Evolutionary conservation across 2,113 vertebrate species (phyloP), one percentile per base, ranked within the genome.

Genomic region (Myocastor coypus): DNA sequence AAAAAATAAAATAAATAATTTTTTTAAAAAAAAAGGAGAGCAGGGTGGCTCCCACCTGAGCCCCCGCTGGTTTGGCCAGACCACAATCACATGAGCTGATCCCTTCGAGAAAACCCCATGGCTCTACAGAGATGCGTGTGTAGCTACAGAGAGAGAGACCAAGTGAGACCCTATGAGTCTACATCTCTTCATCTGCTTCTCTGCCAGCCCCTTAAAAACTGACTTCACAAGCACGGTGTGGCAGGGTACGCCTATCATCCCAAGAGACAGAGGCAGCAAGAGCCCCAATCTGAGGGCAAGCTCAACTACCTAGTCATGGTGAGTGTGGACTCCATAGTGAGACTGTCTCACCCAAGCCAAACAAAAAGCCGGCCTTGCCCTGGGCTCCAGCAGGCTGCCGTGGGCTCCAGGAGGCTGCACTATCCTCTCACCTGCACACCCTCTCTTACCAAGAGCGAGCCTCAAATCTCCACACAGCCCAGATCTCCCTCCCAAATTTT

Each of bases 381-480:
- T n/a, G n/a, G n/a, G n/a, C n/a, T n/a, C n/a, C n/a, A n/a, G n/a
- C n/a, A n/a, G n/a, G n/a, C 59, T 90, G 37, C 81, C 46, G 42
- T 17, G 32, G 7, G 40, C 13, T 61, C 5, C 20, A 32, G 10
- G 7, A 37, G 37, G 61, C 37, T 14, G 1, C 30, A 32, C 28
- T 16, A 0, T 12, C 52, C 57, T 4, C 22, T 46, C 22, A 7
- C 16, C 66, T 24, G 24, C 16, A 61, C 16, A 4, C 24, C 61
- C 83, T 32, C n/a, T 64, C n/a, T n/a, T 19, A 1, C 0, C 26
- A 42, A 46, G 5, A 3, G 24, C 0, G 55, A 37, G n/a, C 22
- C 57, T 57, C n/a, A 16, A 57, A 46, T 55, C 12, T 82, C 34
- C 17, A 12, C 8, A 0, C 11, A n/a, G 20, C 24, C 30, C 68